These are phyloP conservation scores for Neodon shergylaensis DNA, from an alignment of 2,113 vertebrate genomes.

Conservation along the genomic window DNA sequence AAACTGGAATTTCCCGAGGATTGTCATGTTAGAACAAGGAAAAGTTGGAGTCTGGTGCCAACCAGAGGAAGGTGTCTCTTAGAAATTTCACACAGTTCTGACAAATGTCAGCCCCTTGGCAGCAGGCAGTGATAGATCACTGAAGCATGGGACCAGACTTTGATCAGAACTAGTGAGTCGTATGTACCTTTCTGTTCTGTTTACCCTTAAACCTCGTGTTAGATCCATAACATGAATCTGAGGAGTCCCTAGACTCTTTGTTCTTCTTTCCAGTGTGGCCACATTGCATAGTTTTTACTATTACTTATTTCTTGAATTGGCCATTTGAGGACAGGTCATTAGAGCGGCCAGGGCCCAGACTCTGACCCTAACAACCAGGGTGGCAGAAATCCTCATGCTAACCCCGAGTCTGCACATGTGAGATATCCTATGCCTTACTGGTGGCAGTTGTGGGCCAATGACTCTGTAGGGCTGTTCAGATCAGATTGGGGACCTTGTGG, in stretches of 20 bases:
- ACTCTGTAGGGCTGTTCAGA: too few relatives aligned
- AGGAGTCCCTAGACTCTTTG: not conserved
- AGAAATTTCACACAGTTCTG: not conserved
- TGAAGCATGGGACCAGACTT: not conserved
- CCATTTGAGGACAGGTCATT: not conserved
- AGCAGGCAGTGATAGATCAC: not conserved
- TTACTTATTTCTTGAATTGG: not conserved
- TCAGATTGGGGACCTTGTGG: not conserved
- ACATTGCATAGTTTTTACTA: not conserved
- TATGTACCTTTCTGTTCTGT: not conserved
- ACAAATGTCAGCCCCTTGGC: not conserved
- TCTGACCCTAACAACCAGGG: too few relatives aligned
- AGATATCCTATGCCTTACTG: accelerated
- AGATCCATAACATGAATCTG: not conserved
- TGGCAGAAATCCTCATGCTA: not conserved
- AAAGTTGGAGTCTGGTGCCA: not conserved
- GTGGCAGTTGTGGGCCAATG: not conserved
- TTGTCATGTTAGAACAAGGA: not conserved
- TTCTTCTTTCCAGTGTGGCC: not conserved
- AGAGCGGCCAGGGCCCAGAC: not conserved
- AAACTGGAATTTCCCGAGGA: not conserved
- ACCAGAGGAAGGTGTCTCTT: not conserved
- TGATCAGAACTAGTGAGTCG: not conserved
- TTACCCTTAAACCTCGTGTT: not conserved
- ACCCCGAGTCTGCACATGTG: not conserved